A percentile compares a stretch with the other conserved stretches of the same genome.
Evolutionary conservation across 2,888 invertebrate species (phyloP).

Genomic region (Lochmaea crataegi): DNA sequence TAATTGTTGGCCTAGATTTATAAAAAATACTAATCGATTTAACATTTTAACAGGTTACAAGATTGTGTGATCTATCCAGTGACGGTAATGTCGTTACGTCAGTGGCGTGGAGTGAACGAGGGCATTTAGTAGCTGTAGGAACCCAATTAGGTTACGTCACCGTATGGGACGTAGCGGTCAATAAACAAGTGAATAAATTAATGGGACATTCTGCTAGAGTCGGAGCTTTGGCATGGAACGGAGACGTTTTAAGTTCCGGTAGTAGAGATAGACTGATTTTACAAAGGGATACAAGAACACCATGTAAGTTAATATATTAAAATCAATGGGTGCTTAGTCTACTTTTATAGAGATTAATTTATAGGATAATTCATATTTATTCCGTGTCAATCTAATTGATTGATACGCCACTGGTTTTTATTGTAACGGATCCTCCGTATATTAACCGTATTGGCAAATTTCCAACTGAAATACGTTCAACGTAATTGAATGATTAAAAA

Average conservation of each 20-base stretch:
- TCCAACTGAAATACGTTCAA: neutral
- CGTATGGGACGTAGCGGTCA: constrained; percentile 97
- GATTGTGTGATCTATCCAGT: constrained; percentile 93
- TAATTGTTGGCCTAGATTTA: too few species aligned
- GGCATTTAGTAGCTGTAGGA: constrained; percentile 96
- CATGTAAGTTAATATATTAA: constrained; percentile 69
- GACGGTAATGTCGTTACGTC: constrained; percentile 97
- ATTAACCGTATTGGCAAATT: neutral
- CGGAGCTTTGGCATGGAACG: constrained; percentile 97
- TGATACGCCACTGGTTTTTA: neutral
- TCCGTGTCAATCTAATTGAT: neutral
- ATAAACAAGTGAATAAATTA: constrained; percentile 91
- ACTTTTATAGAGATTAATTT: too few species aligned
- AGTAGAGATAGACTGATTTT: constrained; percentile 93
- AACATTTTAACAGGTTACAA: constrained; percentile 74
- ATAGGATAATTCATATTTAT: too few species aligned
- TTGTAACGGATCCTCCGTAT: neutral
- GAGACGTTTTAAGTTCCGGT: constrained; percentile 95
- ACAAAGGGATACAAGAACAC: constrained; percentile 92
- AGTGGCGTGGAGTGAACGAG: constrained; percentile 98
- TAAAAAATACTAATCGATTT: too few species aligned
- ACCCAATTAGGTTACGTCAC: constrained; percentile 97
- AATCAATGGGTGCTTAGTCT: too few species aligned
- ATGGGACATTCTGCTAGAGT: constrained; percentile 93
- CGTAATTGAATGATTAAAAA: neutral